Percentiles rank a stretch among this genome's conserved stretches.
phyloP scores from a whole-genome alignment of 2,113 vertebrate species.

The Nematolebias whitei region DNA sequence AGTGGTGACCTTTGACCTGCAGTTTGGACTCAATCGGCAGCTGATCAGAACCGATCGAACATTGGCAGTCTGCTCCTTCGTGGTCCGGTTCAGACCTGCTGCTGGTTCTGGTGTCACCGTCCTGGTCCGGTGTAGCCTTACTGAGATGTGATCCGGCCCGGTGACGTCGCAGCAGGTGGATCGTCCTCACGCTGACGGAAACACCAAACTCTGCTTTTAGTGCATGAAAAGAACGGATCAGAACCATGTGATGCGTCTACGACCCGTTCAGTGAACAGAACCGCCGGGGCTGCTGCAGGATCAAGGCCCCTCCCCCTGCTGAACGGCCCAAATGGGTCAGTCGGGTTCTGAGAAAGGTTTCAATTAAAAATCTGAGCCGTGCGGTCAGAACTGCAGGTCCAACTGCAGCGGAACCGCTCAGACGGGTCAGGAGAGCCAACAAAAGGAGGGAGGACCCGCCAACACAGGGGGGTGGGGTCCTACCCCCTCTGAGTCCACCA shows the following conservation, averaged over 20 bases:
- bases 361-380: slow-evolving; percentile 36
- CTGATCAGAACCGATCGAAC: too few species aligned
- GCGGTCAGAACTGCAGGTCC: not conserved
- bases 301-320: slow-evolving; percentile 20
- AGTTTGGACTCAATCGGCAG: too few species aligned
- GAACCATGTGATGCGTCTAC: too few species aligned
- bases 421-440: not conserved
- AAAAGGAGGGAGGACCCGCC: too few species aligned
- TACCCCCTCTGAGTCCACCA: too few species aligned
- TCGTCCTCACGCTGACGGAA: not conserved
- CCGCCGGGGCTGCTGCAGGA: not conserved
- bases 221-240: not conserved
- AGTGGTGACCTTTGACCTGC: slow-evolving; percentile 49
- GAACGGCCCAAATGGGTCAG: slow-evolving; percentile 28
- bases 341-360: slow-evolving; percentile 15
- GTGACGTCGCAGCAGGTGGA: slow-evolving; percentile 44
- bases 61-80: not conserved
- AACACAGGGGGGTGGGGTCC: too few species aligned
- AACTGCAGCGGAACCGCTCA: not conserved
- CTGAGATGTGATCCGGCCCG: slow-evolving; percentile 56
- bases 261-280: not conserved
- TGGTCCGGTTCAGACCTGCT: slow-evolving; percentile 18
- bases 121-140: slow-evolving; percentile 69
- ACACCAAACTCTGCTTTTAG: not conserved
- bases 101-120: slow-evolving; percentile 31